Evolutionary conservation across 37 sponge, comb jelly and placozoan species (phyloP).

Genomic region (Eunapius fragilis): DNA sequence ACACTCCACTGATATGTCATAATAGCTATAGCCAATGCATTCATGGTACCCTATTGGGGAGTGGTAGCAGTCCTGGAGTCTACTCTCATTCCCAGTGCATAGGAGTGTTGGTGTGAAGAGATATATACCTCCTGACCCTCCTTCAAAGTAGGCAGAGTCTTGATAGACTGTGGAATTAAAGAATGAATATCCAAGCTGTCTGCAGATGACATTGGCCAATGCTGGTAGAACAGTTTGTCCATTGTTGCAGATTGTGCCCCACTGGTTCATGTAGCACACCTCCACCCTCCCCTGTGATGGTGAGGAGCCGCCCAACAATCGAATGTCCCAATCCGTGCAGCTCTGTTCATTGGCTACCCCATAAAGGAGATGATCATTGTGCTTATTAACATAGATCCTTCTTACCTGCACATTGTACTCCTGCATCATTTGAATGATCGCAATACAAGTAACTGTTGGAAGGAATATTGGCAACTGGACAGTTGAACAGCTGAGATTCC

Average conservation of each 20-base stretch:
- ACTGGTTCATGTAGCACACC: background rate
- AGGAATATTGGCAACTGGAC: background rate
- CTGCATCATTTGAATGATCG: background rate
- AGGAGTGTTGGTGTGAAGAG: background rate
- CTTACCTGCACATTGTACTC: background rate
- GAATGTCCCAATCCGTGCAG: background rate
- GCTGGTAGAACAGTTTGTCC: background rate
- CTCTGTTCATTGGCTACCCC: background rate
- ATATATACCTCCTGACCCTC: background rate
- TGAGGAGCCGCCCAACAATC: background rate
- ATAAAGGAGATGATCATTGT: background rate
- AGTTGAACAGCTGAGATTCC: background rate
- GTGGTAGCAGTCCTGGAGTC: background rate
- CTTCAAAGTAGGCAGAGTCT: background rate
- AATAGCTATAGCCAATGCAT: background rate
- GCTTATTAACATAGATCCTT: background rate
- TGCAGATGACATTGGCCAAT: background rate
- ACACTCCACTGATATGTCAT: background rate
- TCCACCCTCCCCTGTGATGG: background rate
- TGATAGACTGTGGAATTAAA: background rate
- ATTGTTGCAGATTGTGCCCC: background rate
- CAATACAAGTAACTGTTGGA: background rate
- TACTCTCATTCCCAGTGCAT: background rate
- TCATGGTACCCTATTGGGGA: background rate
- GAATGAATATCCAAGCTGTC: background rate